These are phyloP conservation scores for Schizaphis graminum DNA, from an alignment of 2,888 invertebrate species.

Conservation along the genomic window DNA sequence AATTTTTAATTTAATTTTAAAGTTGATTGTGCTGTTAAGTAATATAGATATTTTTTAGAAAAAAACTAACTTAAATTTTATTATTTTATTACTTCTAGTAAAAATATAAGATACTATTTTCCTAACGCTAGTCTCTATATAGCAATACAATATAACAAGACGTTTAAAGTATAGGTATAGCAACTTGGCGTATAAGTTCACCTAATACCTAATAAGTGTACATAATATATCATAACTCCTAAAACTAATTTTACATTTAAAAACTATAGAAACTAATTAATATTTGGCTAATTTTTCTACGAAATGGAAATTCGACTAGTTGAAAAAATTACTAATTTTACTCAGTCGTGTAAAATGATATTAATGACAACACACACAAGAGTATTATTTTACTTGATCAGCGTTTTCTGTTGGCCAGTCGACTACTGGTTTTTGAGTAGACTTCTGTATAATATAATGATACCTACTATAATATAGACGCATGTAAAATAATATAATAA, in stretches of 20 bases:
- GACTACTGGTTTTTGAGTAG: conserved; percentile 19
- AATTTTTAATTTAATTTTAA: not conserved
- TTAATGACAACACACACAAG: not conserved
- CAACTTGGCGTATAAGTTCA: not conserved
- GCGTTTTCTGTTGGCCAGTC: conserved; percentile 3
- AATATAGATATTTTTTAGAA: not conserved
- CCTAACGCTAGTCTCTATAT: not conserved
- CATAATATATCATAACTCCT: not conserved
- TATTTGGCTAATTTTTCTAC: not conserved
- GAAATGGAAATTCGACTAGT: not conserved
- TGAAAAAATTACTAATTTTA: not conserved
- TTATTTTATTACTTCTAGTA: not conserved
- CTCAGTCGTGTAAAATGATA: not conserved
- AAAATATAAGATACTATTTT: not conserved
- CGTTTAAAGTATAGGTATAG: not conserved
- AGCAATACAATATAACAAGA: too few relatives aligned
- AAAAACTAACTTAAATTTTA: not conserved
- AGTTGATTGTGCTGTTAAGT: not conserved
- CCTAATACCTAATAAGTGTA: not conserved
- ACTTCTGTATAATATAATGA: conserved; percentile 5
- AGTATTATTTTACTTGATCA: conserved; percentile 4
- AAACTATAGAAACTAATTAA: not conserved
- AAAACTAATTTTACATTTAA: not conserved
- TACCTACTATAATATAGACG: conserved; percentile 15
- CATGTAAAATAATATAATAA: conserved; percentile 40